phyloP scores from a whole-genome alignment of 2,888 invertebrate genomes.

The Marronus borbonicus region DNA sequence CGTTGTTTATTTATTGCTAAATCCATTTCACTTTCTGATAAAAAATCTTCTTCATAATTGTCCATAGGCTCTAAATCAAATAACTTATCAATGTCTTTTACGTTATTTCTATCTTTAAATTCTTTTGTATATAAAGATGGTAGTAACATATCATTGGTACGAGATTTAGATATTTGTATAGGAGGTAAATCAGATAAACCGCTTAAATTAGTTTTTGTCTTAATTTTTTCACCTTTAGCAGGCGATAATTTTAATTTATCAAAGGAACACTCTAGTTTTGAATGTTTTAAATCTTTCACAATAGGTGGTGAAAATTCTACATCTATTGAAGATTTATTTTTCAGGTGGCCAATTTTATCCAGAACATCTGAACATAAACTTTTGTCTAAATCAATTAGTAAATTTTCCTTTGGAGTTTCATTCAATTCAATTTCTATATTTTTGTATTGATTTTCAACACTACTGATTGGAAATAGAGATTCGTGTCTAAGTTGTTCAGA shows the following conservation, averaged over 20 bases:
- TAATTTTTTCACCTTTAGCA: slow-evolving; percentile 62
- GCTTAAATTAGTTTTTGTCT: slow-evolving; percentile 62
- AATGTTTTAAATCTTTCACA: slow-evolving; percentile 57
- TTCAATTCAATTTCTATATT: neutral
- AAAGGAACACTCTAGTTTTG: slow-evolving; percentile 53
- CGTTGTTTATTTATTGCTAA: slow-evolving; percentile 49
- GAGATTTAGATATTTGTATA: slow-evolving; percentile 63
- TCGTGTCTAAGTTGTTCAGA: neutral
- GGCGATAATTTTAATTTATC: slow-evolving; percentile 56
- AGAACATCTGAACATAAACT: neutral
- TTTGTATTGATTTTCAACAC: neutral
- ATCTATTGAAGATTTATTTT: slow-evolving; percentile 42
- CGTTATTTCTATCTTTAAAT: slow-evolving; percentile 64
- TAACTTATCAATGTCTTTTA: slow-evolving; percentile 64
- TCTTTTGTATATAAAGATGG: slow-evolving; percentile 67
- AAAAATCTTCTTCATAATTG: slow-evolving; percentile 68
- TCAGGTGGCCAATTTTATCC: slow-evolving; percentile 26
- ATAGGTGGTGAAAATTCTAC: slow-evolving; percentile 56
- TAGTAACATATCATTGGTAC: slow-evolving; percentile 63
- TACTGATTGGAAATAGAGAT: neutral
- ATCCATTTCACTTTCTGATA: slow-evolving; percentile 61
- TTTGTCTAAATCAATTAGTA: slow-evolving; percentile 14
- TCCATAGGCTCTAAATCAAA: slow-evolving; percentile 62
- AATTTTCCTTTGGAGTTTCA: neutral
- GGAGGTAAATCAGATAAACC: slow-evolving; percentile 66